Evolutionary conservation across 2,797 vertebrate genomes (phyloP).

Genomic region (Percopsis omiscomaycus): DNA sequence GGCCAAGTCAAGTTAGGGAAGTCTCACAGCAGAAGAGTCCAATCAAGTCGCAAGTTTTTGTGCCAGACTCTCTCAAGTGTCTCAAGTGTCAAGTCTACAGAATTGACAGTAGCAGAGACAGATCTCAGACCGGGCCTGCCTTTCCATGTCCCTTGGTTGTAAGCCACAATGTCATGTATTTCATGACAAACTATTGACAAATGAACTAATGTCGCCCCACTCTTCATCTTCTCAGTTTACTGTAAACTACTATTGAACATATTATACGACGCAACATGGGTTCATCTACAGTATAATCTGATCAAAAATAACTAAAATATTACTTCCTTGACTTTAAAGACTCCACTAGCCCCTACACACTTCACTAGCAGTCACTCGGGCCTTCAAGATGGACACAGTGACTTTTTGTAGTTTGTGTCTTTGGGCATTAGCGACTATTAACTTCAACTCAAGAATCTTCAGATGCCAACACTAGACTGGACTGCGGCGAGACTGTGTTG

Average conservation of each 20-base stretch:
- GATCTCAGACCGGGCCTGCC: too few species aligned
- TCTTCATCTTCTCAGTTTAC: constrained; percentile 38
- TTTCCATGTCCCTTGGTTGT: constrained; percentile 1
- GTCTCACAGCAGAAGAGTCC: too few species aligned
- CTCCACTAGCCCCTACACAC: constrained; percentile 24
- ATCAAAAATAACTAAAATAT: constrained; percentile 4
- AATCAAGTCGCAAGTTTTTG: too few species aligned
- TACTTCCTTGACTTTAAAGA: constrained; percentile 31
- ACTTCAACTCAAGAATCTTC: constrained; percentile 22
- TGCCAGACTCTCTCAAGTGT: too few species aligned
- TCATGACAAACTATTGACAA: constrained; percentile 22
- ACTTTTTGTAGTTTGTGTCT: constrained; percentile 23
- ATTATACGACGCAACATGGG: constrained; percentile 27
- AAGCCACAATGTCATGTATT: neutral
- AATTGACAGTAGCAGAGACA: too few species aligned
- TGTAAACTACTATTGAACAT: constrained; percentile 19
- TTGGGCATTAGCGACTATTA: constrained; percentile 20
- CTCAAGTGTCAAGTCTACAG: too few species aligned
- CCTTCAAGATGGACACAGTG: constrained; percentile 6
- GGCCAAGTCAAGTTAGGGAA: too few species aligned
- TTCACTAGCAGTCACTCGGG: constrained; percentile 25
- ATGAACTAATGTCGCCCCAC: constrained; percentile 30
- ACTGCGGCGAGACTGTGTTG: constrained; percentile 38
- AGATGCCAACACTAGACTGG: constrained; percentile 38
- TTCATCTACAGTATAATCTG: constrained; percentile 26